Conservation (phyloP, 2,888 invertebrate species). For the Leptogaster cylindrica region DNA sequence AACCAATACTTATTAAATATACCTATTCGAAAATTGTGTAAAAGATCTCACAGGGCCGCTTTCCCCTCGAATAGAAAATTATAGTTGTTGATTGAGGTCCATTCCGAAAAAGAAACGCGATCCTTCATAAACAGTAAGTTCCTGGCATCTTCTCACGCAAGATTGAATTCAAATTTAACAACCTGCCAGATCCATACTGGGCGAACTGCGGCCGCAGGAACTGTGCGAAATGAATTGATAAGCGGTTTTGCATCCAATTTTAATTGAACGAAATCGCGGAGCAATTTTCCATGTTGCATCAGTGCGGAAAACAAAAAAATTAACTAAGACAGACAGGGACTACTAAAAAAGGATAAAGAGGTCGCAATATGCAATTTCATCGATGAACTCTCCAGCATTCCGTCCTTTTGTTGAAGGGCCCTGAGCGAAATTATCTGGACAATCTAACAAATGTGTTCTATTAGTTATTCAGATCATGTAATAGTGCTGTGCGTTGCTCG, state of each 20-base stretch:
- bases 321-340: background rate
- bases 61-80: too few species aligned
- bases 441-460: slow-evolving; percentile 44
- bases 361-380: slow-evolving; percentile 29
- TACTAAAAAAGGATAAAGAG: slow-evolving; percentile 29
- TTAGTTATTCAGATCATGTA: slow-evolving; percentile 44
- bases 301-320: background rate
- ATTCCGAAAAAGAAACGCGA: too few species aligned
- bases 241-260: slow-evolving; percentile 23
- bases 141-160: slow-evolving; percentile 9
- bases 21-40: background rate
- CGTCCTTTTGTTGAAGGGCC: background rate
- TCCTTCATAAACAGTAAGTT: too few species aligned
- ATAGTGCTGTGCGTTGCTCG: slow-evolving; percentile 25
- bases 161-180: slow-evolving; percentile 4
- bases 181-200: background rate
- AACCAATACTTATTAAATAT: too few species aligned
- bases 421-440: slow-evolving; percentile 30
- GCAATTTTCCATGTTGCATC: background rate
- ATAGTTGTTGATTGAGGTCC: too few species aligned
- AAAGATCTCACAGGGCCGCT: too few species aligned
- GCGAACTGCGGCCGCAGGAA: background rate
- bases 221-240: slow-evolving; percentile 25
- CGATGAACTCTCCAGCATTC: slow-evolving; percentile 16
- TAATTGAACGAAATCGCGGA: slow-evolving; percentile 15